Percentiles rank a stretch among this genome's conserved stretches.
Evolutionary conservation across 2,113 vertebrate genomes (phyloP).

Genomic region (Brachypodius melanocephalos): DNA sequence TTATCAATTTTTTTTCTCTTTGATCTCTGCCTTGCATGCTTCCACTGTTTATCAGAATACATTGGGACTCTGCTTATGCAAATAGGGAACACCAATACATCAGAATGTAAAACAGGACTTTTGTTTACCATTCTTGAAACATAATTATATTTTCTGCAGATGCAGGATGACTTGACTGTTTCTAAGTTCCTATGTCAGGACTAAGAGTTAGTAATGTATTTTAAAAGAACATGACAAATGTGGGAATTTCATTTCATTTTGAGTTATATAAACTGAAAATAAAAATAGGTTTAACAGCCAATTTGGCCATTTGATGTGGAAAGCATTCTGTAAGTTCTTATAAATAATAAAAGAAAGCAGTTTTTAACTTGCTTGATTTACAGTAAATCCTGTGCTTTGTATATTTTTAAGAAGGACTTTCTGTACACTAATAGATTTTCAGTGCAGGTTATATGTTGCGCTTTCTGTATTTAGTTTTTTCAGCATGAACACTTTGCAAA

Average conservation of each 20-base stretch:
- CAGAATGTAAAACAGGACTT: background rate
- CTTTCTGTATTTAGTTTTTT: background rate
- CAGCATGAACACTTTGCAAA: background rate
- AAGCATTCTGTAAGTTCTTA: background rate
- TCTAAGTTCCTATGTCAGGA: background rate
- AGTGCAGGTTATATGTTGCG: background rate
- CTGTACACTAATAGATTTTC: background rate
- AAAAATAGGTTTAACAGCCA: background rate
- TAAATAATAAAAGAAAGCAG: background rate
- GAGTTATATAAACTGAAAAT: background rate
- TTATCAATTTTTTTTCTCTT: accelerated
- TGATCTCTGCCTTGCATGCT: background rate
- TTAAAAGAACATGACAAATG: background rate
- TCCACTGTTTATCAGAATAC: background rate
- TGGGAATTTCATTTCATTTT: background rate
- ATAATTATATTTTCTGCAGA: background rate
- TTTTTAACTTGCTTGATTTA: background rate
- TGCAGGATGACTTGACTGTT: background rate
- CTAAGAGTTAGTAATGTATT: background rate
- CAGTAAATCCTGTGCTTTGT: background rate
- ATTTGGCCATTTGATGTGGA: background rate
- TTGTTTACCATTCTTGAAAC: background rate
- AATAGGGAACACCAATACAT: background rate
- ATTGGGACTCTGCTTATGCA: background rate
- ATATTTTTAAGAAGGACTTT: background rate